These are phyloP conservation scores for Chamaea fasciata DNA, from an alignment of 2,113 vertebrate genomes.

Conservation along the genomic window DNA sequence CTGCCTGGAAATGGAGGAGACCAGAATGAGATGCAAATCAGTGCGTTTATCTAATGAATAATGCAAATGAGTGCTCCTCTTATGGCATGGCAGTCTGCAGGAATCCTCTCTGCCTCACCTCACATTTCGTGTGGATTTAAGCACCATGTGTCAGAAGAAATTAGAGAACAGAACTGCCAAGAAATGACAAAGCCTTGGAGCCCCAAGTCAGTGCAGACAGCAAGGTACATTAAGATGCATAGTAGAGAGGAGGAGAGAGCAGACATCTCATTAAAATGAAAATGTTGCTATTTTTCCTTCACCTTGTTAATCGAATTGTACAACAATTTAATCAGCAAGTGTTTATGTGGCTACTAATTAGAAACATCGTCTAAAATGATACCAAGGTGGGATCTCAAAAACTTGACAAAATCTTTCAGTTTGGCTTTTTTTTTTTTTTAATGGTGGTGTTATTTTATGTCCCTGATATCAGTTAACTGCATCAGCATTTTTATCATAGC, in stretches of 20 bases:
- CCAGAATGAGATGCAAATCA: slow-evolving; percentile 79
- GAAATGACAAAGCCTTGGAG: slow-evolving; percentile 68
- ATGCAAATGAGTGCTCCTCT: slow-evolving; percentile 75
- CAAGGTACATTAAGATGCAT: slow-evolving; percentile 63
- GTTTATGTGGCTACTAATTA: slow-evolving; percentile 53
- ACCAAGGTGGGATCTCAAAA: not conserved
- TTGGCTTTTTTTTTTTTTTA: not conserved
- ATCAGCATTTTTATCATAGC: slow-evolving; percentile 24
- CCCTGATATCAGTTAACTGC: not conserved
- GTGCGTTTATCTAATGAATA: slow-evolving; percentile 78
- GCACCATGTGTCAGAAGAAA: slow-evolving; percentile 75
- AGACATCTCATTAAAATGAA: slow-evolving; percentile 75
- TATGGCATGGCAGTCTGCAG: slow-evolving; percentile 65
- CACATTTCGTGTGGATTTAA: slow-evolving; percentile 74
- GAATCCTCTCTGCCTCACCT: slow-evolving; percentile 75
- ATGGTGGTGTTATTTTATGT: not conserved
- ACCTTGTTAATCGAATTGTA: slow-evolving; percentile 70
- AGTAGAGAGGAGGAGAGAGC: slow-evolving; percentile 34
- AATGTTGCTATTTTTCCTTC: slow-evolving; percentile 73
- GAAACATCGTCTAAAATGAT: not conserved
- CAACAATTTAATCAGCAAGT: slow-evolving; percentile 53
- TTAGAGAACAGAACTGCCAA: slow-evolving; percentile 69
- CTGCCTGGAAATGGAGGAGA: slow-evolving; percentile 61
- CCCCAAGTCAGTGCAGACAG: slow-evolving; percentile 57
- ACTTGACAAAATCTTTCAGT: not conserved